Base-by-base conservation (phyloP, 2,113 vertebrate genomes). In the Mionectes macconnelli region DNA sequence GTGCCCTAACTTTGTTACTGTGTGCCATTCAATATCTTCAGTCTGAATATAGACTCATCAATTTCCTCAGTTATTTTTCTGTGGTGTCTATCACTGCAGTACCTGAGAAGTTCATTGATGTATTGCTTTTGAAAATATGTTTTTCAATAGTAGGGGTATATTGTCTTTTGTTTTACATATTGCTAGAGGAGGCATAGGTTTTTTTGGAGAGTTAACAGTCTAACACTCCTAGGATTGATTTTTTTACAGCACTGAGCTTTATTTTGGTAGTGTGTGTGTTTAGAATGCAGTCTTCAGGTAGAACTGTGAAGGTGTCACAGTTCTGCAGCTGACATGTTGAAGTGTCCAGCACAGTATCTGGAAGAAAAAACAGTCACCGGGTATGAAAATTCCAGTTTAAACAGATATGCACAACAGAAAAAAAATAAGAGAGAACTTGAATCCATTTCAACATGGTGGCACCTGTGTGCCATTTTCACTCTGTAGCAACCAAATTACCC, bases 351-450 rank as follows among this genome's bases (percentile, higher is more conserved):
- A 39, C 1, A 7, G 18, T 21, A 69, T 42, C 21, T 37, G 56
- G 30, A 92, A 88, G 27, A 73, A 88, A 84, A 45, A 11, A 10
- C 55, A 42, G 37, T 21, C 11, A 24, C 19, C 16, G 19, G 18
- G 10, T 56, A 4, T 74, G 33, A 75, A 88, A 86, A 79, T 2
- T 56, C 33, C 30, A 45, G 24, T 83, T 94, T 68, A 56, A 64
- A 63, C 14, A 12, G 25, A 17, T 44, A 30, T 9, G 19, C 0
- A 0, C 49, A 80, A 6, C 44, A 44, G 8, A 56, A 75, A 86
- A 87, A 66, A 44, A 60, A 14, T 21, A 30, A 68, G 37, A 13
- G 10, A 70, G 17, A 57, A 63, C 89, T 12, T 31, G 6, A 47
- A 86, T 84, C 42, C 20, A 8, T 81, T 94, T 57, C 3, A 6